phyloP scores from a whole-genome alignment of 2,113 vertebrate genomes.

The Larimichthys polyactis region DNA sequence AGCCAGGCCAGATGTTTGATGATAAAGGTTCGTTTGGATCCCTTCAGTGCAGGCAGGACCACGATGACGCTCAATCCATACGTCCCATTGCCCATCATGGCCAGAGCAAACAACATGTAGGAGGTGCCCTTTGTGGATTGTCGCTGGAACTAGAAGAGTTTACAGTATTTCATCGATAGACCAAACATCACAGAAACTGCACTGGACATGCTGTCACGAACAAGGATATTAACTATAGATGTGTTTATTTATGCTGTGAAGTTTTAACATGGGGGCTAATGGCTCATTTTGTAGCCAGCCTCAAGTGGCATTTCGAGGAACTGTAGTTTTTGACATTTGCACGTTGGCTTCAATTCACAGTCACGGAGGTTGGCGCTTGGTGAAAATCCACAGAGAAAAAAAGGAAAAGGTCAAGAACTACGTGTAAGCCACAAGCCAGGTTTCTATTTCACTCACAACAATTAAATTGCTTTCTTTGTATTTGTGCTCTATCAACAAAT shows the following conservation, averaged over 20 bases:
- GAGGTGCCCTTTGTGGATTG: slow-evolving; percentile 80
- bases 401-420: background rate
- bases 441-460: slow-evolving; percentile 28
- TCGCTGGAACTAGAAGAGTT: slow-evolving; percentile 74
- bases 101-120: slow-evolving; percentile 79
- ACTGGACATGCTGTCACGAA: background rate
- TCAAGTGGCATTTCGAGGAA: no score
- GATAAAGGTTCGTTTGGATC: slow-evolving; percentile 69
- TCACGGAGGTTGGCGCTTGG: background rate
- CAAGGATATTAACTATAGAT: background rate
- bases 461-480: slow-evolving; percentile 1
- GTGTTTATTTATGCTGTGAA: no score
- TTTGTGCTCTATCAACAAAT: slow-evolving; percentile 22
- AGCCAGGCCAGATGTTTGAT: slow-evolving; percentile 83
- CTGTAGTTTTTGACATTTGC: no score
- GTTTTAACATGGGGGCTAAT: no score
- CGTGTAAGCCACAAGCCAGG: background rate
- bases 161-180: background rate
- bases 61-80: slow-evolving; percentile 79
- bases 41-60: slow-evolving; percentile 74
- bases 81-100: slow-evolving; percentile 77
- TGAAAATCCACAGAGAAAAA: background rate
- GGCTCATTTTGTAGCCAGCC: no score
- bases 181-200: background rate
- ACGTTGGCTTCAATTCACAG: no score